phyloP scores from a whole-genome alignment of 1,140 invertebrate genomes.

The Coelopa frigida region DNA sequence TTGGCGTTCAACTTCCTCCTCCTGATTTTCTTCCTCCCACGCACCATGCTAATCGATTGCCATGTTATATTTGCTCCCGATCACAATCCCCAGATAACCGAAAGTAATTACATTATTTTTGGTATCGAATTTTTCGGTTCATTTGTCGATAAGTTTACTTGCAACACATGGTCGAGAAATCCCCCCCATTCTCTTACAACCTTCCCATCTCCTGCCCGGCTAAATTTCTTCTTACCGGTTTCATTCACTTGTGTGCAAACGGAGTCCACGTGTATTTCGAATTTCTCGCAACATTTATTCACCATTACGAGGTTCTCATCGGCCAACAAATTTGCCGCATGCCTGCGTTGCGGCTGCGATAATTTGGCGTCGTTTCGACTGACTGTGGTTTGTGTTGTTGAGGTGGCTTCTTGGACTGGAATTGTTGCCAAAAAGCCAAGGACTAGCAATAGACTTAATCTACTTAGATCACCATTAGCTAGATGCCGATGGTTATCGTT shows the following conservation, averaged over 20 bases:
- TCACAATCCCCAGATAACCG: too few relatives aligned
- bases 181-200: not conserved
- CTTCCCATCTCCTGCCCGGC: not conserved
- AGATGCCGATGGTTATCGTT: slow-evolving; percentile 3
- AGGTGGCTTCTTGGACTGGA: not conserved
- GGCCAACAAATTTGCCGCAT: not conserved
- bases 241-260: slow-evolving; percentile 54
- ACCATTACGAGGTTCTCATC: slow-evolving; percentile 44
- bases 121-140: too few relatives aligned
- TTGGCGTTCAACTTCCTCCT: too few relatives aligned
- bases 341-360: not conserved
- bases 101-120: too few relatives aligned
- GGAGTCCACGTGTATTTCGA: slow-evolving; percentile 62
- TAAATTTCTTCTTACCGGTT: slow-evolving; percentile 38
- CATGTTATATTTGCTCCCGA: too few relatives aligned
- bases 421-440: not conserved
- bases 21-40: too few relatives aligned
- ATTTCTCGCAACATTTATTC: slow-evolving; percentile 69
- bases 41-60: too few relatives aligned
- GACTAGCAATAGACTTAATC: not conserved
- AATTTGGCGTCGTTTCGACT: not conserved
- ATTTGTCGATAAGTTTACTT: too few relatives aligned
- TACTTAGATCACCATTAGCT: too few relatives aligned
- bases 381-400: not conserved
- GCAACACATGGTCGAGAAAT: too few relatives aligned